Evolutionary conservation across 1,140 invertebrate genomes (phyloP), one percentile per base, ranked within the genome.

Genomic region (Pachyrhynchus sulphureomaculatus): DNA sequence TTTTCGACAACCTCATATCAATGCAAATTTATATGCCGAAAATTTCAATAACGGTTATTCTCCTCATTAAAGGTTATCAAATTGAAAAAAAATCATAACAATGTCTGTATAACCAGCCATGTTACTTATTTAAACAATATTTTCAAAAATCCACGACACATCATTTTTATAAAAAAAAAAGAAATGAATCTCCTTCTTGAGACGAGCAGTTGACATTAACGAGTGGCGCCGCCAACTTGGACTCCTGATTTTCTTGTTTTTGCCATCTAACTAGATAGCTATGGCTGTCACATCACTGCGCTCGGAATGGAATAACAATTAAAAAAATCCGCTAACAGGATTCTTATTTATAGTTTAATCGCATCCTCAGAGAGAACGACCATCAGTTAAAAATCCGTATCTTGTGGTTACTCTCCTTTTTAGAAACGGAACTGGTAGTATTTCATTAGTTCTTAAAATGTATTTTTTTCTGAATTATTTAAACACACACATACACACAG

Each of bases 241-340:
- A 39, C 33, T 44, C 26, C 49, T 42, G 65, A 64, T 64, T 67
- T 63, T 64, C 65, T 64, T 59, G 65, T 67, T 67, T 67, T 67
- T 67, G 57, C 62, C 52, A 52, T 64, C 53, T 37, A 64, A 64
- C 65, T 53, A 61, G 58, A 61, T 61, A 49, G 58, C 58, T 56
- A 62, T 64, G 64, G 65, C 61, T 67, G 65, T 67, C 65, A 67
- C 57, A 62, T 67, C 65, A 64, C 21, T 58, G 65, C 60, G 51
- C 49, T 48, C 61, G 64, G 53, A 51, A 67, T 59, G 62, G 53
- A 66, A 66, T 64, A 63, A 64, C 65, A 67, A 67, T 64, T 64
- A 63, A 67, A 67, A n/a, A 66, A 67, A 67, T 67, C 44, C 61
- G 32, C 49, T 64, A 67, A 64, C 65, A 67, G 62, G 62, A 67